phyloP scores from a whole-genome alignment of 2,888 invertebrate genomes.

The Chrysolina americana region DNA sequence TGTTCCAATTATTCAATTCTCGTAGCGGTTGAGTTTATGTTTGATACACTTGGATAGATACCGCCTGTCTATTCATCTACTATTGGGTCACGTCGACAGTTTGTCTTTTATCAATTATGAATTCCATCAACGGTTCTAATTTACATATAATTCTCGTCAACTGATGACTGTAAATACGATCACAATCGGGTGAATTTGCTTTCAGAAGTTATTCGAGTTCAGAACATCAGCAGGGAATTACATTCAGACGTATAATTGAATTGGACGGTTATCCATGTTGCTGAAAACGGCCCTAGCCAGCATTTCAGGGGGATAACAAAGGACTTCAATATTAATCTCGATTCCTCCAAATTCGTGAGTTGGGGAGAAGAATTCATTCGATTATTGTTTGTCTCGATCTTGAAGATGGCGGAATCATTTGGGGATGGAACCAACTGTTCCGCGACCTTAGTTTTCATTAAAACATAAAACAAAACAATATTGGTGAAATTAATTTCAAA shows the following conservation, averaged over 20 bases:
- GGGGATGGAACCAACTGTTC: no score
- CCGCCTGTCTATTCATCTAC: not conserved
- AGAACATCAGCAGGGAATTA: not conserved
- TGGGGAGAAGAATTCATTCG: slow-evolving; percentile 19
- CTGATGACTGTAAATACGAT: not conserved
- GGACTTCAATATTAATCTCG: no score
- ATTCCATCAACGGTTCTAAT: not conserved
- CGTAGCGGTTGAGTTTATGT: no score
- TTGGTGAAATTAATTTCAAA: no score
- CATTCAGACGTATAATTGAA: slow-evolving; percentile 2
- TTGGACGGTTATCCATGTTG: not conserved
- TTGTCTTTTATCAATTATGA: not conserved
- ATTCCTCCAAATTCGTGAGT: no score
- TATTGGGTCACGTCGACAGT: not conserved
- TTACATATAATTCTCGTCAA: not conserved
- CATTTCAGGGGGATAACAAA: no score
- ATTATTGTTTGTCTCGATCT: slow-evolving; percentile 8
- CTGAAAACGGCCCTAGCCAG: not conserved
- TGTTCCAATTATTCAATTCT: no score
- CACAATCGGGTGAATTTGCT: not conserved
- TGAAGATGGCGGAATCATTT: no score
- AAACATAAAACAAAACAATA: no score
- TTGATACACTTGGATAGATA: no score
- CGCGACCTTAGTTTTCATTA: no score
- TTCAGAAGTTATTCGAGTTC: not conserved